These are phyloP conservation scores for Zaprionus gabonicus DNA, from an alignment of 1,140 invertebrate species.

Conservation along the genomic window DNA sequence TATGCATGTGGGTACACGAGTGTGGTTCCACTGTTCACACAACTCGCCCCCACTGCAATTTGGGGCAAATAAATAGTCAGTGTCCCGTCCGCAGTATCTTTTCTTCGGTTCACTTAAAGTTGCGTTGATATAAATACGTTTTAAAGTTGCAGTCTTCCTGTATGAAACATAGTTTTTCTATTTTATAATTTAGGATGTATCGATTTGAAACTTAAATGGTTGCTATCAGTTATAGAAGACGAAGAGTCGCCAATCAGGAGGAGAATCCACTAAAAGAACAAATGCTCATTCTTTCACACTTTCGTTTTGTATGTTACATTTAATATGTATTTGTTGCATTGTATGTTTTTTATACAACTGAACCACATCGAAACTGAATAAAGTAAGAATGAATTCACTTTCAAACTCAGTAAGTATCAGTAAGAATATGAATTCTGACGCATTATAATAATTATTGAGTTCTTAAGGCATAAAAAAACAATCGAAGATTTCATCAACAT, in stretches of 20 bases:
- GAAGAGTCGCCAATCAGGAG: not conserved
- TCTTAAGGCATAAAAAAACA: not conserved
- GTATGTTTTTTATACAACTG: not conserved
- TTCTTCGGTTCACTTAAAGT: conserved; percentile 63
- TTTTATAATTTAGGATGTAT: too few relatives aligned
- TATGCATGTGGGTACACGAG: not conserved
- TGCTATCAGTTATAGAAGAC: not conserved
- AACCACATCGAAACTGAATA: not conserved
- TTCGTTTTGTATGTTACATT: too few relatives aligned
- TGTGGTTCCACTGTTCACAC: not conserved
- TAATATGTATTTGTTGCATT: too few relatives aligned
- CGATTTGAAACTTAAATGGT: not conserved
- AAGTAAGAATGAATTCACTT: not conserved
- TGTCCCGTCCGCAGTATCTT: conserved; percentile 35
- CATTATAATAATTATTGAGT: not conserved
- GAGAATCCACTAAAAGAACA: not conserved
- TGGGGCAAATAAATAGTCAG: conserved; percentile 77
- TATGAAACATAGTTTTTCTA: not conserved
- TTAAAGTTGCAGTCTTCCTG: conserved; percentile 45
- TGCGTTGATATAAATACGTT: conserved; percentile 63
- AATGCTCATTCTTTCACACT: too few relatives aligned
- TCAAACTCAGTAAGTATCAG: not conserved
- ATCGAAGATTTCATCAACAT: not conserved
- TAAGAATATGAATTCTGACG: not conserved
- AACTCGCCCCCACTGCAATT: conserved; percentile 48